phyloP scores from a whole-genome alignment of 2,888 invertebrate species.

The Orgyia antiqua region DNA sequence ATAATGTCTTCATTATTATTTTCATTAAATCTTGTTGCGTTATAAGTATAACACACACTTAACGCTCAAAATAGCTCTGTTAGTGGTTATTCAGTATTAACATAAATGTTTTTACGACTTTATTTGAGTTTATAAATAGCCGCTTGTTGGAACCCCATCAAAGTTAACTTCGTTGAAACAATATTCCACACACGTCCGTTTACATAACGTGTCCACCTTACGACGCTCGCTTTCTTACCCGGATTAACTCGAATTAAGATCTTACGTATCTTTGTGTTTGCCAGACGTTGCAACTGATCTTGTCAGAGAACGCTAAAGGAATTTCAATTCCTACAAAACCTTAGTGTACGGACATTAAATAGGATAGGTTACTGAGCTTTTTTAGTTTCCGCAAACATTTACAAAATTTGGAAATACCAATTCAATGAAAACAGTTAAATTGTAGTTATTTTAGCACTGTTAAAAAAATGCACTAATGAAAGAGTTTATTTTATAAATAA shows the following conservation, averaged over 20 bases:
- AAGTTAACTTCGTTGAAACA: no score
- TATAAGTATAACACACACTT: no score
- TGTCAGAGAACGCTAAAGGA: conserved; percentile 26
- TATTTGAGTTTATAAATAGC: no score
- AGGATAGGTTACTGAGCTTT: conserved; percentile 8
- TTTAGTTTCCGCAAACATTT: conserved; percentile 7
- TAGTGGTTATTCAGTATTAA: no score
- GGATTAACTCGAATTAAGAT: conserved; percentile 71
- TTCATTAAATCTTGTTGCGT: no score
- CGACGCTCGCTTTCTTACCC: conserved; percentile 57
- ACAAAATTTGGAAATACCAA: no score
- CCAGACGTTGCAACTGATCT: conserved; percentile 45
- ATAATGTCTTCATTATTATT: no score
- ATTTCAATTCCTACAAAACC: conserved; percentile 28
- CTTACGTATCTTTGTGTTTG: conserved; percentile 59
- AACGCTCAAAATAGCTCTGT: no score
- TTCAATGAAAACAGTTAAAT: no score
- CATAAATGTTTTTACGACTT: no score
- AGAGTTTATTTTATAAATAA: no score
- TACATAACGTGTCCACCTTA: conserved; percentile 58
- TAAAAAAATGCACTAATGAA: background rate
- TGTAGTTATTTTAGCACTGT: conserved; percentile 9
- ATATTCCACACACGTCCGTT: conserved; percentile 51
- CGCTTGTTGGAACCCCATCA: no score
- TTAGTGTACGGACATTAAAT: conserved; percentile 19